Evolutionary conservation across 1,140 invertebrate genomes (phyloP).

Genomic region (Scaptomyza pallida): DNA sequence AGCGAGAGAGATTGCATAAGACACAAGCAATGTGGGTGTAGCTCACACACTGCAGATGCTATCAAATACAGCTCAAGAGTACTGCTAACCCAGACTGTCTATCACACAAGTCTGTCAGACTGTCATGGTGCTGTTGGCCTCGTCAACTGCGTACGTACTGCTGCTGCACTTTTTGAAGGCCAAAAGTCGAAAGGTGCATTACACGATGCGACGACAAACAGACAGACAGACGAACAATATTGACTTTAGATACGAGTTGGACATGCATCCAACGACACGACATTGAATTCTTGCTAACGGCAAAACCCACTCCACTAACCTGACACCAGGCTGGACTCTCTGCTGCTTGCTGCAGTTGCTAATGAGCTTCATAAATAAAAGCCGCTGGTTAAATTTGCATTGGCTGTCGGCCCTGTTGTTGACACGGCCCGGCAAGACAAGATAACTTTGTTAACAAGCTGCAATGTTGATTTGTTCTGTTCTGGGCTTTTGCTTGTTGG

Average conservation of each 20-base stretch:
- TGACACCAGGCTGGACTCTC: not conserved
- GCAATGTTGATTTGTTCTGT: conserved; percentile 23
- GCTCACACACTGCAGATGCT: conserved; percentile 9
- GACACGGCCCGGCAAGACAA: conserved; percentile 41
- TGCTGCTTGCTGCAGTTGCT: conserved; percentile 32
- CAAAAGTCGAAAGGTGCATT: conserved; percentile 62
- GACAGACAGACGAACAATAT: conserved; percentile 39
- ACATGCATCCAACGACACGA: no score
- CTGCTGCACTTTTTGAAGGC: conserved; percentile 60
- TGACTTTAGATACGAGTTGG: conserved; percentile 64
- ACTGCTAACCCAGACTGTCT: conserved; percentile 56
- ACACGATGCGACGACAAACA: conserved; percentile 6
- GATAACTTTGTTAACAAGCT: conserved; percentile 67
- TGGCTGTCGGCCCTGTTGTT: conserved; percentile 37
- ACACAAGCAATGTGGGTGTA: conserved; percentile 36
- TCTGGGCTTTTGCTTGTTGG: not conserved
- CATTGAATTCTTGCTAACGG: conserved; percentile 65
- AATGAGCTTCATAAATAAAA: conserved; percentile 77
- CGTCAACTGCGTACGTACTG: conserved; percentile 4
- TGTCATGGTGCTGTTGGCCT: conserved; percentile 10
- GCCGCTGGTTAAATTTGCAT: conserved; percentile 72
- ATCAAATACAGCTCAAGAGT: not conserved
- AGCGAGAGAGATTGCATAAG: conserved; percentile 66
- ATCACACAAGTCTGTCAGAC: conserved; percentile 20
- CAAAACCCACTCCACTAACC: conserved; percentile 5